These are phyloP conservation scores for Rotaria sp. DNA, from an alignment of 2,888 invertebrate species.

Conservation along the genomic window DNA sequence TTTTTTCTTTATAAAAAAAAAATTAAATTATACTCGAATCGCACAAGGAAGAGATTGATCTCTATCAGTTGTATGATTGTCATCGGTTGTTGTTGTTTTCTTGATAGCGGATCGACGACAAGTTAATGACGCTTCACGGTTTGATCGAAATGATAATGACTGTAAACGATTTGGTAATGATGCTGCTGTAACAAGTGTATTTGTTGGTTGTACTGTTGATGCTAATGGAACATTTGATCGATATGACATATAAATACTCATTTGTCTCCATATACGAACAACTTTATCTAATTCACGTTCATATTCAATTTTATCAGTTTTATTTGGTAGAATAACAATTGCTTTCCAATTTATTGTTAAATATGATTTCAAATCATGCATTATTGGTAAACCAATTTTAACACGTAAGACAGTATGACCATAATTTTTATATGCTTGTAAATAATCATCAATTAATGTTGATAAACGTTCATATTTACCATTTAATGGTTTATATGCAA, in stretches of 20 bases:
- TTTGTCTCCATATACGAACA: conserved; percentile 25
- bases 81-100: background rate
- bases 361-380: conserved; percentile 54
- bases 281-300: conserved; percentile 9
- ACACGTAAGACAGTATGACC: conserved; percentile 52
- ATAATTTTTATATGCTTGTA: conserved; percentile 49
- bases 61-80: background rate
- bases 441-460: conserved; percentile 50
- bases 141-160: background rate
- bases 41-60: background rate
- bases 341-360: conserved; percentile 54
- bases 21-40: background rate
- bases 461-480: conserved; percentile 50
- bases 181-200: background rate
- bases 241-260: background rate
- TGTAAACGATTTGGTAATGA: background rate
- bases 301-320: conserved; percentile 10
- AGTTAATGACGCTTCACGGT: background rate
- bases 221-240: background rate
- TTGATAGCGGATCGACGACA: background rate
- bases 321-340: background rate
- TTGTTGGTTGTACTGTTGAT: background rate
- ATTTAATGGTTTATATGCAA: conserved; percentile 54
- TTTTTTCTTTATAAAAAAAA: background rate
- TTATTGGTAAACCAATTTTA: conserved; percentile 52